Percentiles rank a stretch among this genome's conserved stretches.
Evolutionary conservation across 2,888 invertebrate species (phyloP).

Genomic region (Drosophila paramelanica): DNA sequence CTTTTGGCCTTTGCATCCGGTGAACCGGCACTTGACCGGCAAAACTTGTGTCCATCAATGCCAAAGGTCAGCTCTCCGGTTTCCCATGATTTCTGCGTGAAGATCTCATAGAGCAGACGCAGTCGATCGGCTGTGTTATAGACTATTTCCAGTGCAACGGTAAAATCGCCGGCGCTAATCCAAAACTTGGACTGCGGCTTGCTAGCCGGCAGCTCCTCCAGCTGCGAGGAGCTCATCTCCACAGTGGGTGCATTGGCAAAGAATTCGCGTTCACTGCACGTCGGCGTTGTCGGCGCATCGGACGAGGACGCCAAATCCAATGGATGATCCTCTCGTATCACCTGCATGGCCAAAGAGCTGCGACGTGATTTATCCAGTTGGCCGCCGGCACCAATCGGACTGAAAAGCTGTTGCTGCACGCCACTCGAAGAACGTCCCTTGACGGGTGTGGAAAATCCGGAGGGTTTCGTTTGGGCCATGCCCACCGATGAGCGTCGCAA

Average conservation of each 20-base stretch:
- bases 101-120: slow-evolving; percentile 78
- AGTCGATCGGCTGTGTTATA: slow-evolving; percentile 65
- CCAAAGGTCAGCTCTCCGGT: slow-evolving; percentile 78
- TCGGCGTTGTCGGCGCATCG: slow-evolving; percentile 50
- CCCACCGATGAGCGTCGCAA: slow-evolving; percentile 48
- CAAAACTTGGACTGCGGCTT: slow-evolving; percentile 71
- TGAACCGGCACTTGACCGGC: background rate
- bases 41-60: slow-evolving; percentile 81
- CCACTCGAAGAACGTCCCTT: slow-evolving; percentile 45
- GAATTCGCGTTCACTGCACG: slow-evolving; percentile 62
- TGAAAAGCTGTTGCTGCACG: slow-evolving; percentile 65
- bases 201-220: slow-evolving; percentile 26
- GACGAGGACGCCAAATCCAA: slow-evolving; percentile 54
- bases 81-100: slow-evolving; percentile 78
- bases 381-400: slow-evolving; percentile 55
- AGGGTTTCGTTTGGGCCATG: slow-evolving; percentile 34
- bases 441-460: slow-evolving; percentile 77
- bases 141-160: slow-evolving; percentile 71
- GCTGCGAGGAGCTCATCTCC: slow-evolving; percentile 60
- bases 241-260: slow-evolving; percentile 66
- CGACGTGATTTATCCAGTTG: slow-evolving; percentile 70
- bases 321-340: slow-evolving; percentile 80
- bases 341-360: slow-evolving; percentile 81
- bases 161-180: slow-evolving; percentile 77
- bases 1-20: slow-evolving; percentile 3